Evolutionary conservation across 2,888 invertebrate species (phyloP).

Genomic region (Sarcophaga carnaria): DNA sequence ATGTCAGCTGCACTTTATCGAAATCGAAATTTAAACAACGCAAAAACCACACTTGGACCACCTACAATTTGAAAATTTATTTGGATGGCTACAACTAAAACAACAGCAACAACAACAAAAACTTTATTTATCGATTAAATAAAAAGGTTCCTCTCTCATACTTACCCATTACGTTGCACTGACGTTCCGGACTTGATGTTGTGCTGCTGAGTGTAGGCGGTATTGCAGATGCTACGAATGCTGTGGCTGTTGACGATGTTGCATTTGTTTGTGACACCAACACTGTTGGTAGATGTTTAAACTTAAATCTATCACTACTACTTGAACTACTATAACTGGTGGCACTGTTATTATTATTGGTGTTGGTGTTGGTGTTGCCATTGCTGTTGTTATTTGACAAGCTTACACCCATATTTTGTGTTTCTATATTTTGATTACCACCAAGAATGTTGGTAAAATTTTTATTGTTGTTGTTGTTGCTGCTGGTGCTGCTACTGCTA

Average conservation of each 20-base stretch:
- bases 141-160: constrained; percentile 18
- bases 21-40: too few species aligned
- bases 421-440: constrained; percentile 54
- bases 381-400: constrained; percentile 61
- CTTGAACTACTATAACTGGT: constrained; percentile 40
- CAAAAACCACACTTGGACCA: too few species aligned
- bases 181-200: constrained; percentile 71
- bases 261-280: constrained; percentile 52
- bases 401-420: constrained; percentile 58
- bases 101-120: too few species aligned
- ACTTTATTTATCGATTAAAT: too few species aligned
- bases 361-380: constrained; percentile 53
- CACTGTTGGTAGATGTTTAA: constrained; percentile 30
- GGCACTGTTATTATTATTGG: constrained; percentile 29
- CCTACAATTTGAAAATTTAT: too few species aligned
- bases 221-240: constrained; percentile 60
- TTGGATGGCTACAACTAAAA: too few species aligned
- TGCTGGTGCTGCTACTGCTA: constrained; percentile 71
- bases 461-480: constrained; percentile 71
- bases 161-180: constrained; percentile 77
- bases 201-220: constrained; percentile 54
- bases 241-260: constrained; percentile 38
- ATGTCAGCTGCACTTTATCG: too few species aligned
- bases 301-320: constrained; percentile 53
- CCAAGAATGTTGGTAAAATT: constrained; percentile 42